phyloP scores from a whole-genome alignment of 1,140 invertebrate genomes.

The Protaetia brevitarsis region DNA sequence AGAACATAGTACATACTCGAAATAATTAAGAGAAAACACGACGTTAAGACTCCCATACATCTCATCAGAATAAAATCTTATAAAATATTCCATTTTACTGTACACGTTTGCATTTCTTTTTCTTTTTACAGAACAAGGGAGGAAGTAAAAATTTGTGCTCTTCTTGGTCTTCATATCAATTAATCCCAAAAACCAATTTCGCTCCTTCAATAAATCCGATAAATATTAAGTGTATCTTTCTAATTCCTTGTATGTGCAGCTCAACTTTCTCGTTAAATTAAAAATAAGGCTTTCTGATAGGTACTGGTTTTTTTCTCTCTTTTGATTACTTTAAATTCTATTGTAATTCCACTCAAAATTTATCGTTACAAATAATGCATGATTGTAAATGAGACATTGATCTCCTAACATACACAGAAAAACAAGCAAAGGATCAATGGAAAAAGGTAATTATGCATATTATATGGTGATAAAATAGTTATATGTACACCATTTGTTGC shows the following conservation, averaged over 20 bases:
- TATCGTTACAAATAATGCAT: background rate
- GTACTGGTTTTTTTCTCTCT: no score
- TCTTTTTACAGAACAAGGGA: background rate
- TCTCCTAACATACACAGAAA: constrained; percentile 1
- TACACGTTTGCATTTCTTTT: background rate
- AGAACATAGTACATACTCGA: no score
- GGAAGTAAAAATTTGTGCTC: constrained; percentile 10
- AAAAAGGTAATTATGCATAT: background rate
- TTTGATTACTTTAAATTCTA: no score
- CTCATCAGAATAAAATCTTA: constrained; percentile 18
- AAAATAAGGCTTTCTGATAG: no score
- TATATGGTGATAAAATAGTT: background rate
- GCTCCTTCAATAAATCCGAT: background rate
- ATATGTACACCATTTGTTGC: background rate
- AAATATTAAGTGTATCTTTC: background rate
- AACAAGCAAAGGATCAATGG: background rate
- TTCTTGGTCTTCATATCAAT: constrained; percentile 4
- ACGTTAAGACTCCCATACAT: background rate
- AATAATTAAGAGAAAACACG: background rate
- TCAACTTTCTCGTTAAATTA: background rate
- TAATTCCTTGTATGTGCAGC: background rate
- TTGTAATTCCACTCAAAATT: background rate
- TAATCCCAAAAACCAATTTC: background rate
- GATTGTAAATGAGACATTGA: background rate
- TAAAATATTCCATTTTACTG: constrained; percentile 21